These are phyloP conservation scores for Danaus melanippus DNA, from an alignment of 1,140 invertebrate genomes.

Conservation along the genomic window DNA sequence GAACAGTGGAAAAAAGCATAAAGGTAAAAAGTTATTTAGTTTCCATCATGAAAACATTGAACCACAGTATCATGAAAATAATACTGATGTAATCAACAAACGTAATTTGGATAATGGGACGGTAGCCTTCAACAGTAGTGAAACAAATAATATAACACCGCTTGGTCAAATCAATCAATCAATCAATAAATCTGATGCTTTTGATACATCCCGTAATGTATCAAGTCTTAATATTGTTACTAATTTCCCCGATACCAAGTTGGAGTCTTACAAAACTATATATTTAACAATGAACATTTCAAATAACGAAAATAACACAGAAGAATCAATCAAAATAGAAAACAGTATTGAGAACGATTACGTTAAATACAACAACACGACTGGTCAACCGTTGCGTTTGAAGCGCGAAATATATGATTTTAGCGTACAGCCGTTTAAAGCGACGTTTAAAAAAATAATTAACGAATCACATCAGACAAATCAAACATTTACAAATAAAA, in stretches of 20 bases:
- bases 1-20: slow-evolving; percentile 43
- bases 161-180: too few relatives aligned
- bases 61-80: slow-evolving; percentile 3
- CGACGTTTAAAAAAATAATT: too few relatives aligned
- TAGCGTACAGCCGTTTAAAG: too few relatives aligned
- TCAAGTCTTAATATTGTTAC: slow-evolving; percentile 20
- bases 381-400: slow-evolving; percentile 11
- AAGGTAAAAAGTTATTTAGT: slow-evolving; percentile 29
- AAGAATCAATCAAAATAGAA: slow-evolving; percentile 36
- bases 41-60: slow-evolving; percentile 10
- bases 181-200: slow-evolving; percentile 9
- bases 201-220: too few relatives aligned
- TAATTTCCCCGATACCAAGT: slow-evolving; percentile 1
- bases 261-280: slow-evolving; percentile 26
- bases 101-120: slow-evolving; percentile 3
- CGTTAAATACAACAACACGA: slow-evolving; percentile 20
- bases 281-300: slow-evolving; percentile 36
- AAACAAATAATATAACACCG: slow-evolving; percentile 1
- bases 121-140: neutral
- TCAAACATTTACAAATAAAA: slow-evolving; percentile 9
- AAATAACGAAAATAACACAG: slow-evolving; percentile 31
- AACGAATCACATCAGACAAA: neutral
- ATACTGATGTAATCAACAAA: slow-evolving; percentile 5
- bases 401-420: slow-evolving; percentile 9
- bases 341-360: slow-evolving; percentile 51